Base-by-base conservation (phyloP, 2,797 vertebrate species). In the Meriones psammophilus region DNA sequence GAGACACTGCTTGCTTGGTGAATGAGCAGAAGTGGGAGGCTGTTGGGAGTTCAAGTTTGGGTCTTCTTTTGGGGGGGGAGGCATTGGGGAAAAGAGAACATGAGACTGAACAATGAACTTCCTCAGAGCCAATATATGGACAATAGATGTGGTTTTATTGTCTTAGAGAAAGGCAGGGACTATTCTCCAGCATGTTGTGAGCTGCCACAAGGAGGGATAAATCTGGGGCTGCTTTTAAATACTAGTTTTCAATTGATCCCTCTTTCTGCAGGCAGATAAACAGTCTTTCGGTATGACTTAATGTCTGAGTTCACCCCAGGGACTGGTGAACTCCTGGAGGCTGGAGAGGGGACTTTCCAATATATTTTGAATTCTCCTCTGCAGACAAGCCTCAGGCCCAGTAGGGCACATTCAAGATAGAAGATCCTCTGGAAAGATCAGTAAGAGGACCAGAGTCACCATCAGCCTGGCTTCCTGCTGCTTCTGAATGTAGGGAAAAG, bases 171-270 rank as follows among this genome's bases (percentile, higher is more conserved):
- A 97, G 93, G 81, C 92, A 93, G 69, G 85, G 68, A 79, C 94
- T 77, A 68, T 96, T 97, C 94, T 95, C 92, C 76, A 91, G 86
- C 17, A 6, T 95, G 94, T 33, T 94, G 94, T 92, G 94, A 90
- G 86, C 94, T 97, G 95, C 95, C 60, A n/a, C 92, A 66, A 80
- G 7, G 26, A 86, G 91, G 94, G 88, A 97, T 97, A 95, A 96
- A 94, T 98, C 89, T 94, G 93, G 91, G 89, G 58, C n/a, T 17
- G 74, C 86, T 85, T 92, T 98, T 97, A 96, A 96, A 97, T 91
- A 97, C 93, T 94, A 81, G 64, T 81, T 95, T 97, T 92, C 97
- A 94, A 95, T 96, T 94, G 95, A 92, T 96, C 92, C 95, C 89
- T 95, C 94, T 89, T 89, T 96, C 92, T 46, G n/a, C 0, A 77